Evolutionary conservation across 2,113 vertebrate species (phyloP), one percentile per base, ranked within the genome.

Genomic region (Vicugna pacos): DNA sequence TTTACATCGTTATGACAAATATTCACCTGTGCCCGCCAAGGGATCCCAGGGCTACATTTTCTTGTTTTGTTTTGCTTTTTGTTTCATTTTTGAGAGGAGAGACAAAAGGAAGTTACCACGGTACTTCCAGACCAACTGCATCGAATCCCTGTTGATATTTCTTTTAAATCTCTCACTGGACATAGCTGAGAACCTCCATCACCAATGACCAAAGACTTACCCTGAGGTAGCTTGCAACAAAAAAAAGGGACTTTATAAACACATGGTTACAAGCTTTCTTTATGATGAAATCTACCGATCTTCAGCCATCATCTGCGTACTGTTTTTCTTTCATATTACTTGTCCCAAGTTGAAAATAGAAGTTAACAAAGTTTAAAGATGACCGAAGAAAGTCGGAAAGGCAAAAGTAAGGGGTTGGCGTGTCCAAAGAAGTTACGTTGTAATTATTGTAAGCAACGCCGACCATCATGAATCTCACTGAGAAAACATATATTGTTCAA

Each of bases 231-330:
- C 2, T 0, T 17, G 16, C 19, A 13, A 30, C 28, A 16, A 4
- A 60, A 26, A 22, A 26, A 22, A 19, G 7, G 3, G 8, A 38
- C 26, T 70, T 16, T 5, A 28, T 65, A 38, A 52, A 0, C 20
- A 3, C 1, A 4, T 3, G 24, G 24, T 10, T 52, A 13, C n/a
- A 38, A 19, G 11, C 6, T 3, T 1, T 8, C 12, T 5, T 35
- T 12, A 13, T 2, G 1, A 16, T 8, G 1, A 10, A 77, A 62
- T 2, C 22, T 35, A 7, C 32, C 3, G 5, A 19, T 16, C 3
- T 10, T 5, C 35, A 48, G 13, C 30, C 8, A 0, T 48, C 0
- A 3, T 1, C 30, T 2, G 38, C 1, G 4, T 1, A 1, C 16
- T 19, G 11, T 10, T 15, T 50, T 19, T 30, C 20, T 79, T 76